A percentile compares a stretch with the other conserved stretches of the same genome.
Evolutionary conservation across 2,113 vertebrate genomes (phyloP).

Genomic region (Prionailurus viverrinus): DNA sequence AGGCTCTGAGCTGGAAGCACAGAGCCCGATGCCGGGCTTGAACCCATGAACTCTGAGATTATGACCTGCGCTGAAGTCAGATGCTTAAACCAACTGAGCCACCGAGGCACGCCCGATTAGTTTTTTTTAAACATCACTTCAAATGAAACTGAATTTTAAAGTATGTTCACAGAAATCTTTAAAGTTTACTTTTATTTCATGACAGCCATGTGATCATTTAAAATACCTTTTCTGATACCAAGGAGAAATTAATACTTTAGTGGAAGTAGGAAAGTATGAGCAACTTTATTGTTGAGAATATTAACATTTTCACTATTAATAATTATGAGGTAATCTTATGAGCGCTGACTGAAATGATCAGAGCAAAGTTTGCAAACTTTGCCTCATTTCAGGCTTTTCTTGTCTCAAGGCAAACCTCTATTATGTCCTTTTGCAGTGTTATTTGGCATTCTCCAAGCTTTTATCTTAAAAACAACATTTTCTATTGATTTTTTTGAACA

Average conservation of each 20-base stretch:
- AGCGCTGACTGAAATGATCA: background rate
- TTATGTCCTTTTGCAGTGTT: background rate
- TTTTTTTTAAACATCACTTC: background rate
- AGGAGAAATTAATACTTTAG: slow-evolving; percentile 10
- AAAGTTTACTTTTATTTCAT: slow-evolving; percentile 24
- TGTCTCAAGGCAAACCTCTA: background rate
- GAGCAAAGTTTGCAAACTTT: background rate
- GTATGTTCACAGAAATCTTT: background rate
- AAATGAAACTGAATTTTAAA: slow-evolving; percentile 51
- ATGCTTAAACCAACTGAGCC: too few relatives aligned
- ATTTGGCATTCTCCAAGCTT: slow-evolving; percentile 29
- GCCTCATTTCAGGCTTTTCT: background rate
- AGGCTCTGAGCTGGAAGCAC: too few relatives aligned
- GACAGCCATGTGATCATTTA: background rate
- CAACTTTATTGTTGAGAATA: slow-evolving; percentile 24
- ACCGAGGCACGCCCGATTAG: too few relatives aligned
- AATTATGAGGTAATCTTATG: slow-evolving; percentile 9
- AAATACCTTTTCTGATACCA: background rate
- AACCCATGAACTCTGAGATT: too few relatives aligned
- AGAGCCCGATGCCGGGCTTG: too few relatives aligned
- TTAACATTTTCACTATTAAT: slow-evolving; percentile 20
- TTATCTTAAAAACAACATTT: slow-evolving; percentile 41
- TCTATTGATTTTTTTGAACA: background rate
- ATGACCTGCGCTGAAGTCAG: too few relatives aligned
- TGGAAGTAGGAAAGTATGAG: background rate